Percentiles rank a stretch among this genome's conserved stretches.
Evolutionary conservation across 2,797 vertebrate species (phyloP).

Genomic region (Moxostoma hubbsi): DNA sequence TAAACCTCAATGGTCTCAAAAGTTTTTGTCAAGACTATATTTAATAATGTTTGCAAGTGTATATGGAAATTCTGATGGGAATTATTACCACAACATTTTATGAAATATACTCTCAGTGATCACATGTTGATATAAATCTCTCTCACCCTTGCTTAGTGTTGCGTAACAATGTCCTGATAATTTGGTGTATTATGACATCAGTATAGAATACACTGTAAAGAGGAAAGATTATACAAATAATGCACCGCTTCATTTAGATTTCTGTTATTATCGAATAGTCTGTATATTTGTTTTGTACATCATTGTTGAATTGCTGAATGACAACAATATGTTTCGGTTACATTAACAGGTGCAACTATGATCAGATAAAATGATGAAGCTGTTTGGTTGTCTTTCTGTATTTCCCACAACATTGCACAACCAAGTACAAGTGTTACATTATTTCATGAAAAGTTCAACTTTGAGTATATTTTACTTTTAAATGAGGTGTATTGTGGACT

Average conservation of each 20-base stretch:
- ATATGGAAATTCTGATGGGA: background rate
- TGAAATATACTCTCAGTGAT: background rate
- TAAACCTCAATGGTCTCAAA: background rate
- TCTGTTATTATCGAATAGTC: background rate
- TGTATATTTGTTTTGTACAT: background rate
- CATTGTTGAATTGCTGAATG: background rate
- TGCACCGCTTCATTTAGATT: background rate
- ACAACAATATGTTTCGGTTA: slow-evolving; percentile 18
- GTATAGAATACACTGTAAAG: background rate
- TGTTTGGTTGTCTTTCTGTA: background rate
- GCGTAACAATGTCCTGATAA: background rate
- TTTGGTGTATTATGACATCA: background rate
- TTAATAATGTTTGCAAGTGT: background rate
- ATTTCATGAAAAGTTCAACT: background rate
- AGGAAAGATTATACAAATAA: too few relatives aligned
- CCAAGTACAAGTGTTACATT: background rate
- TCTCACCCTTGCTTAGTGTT: background rate
- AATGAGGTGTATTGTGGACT: background rate
- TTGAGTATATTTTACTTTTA: background rate
- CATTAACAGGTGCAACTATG: slow-evolving; percentile 35
- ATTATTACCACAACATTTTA: background rate
- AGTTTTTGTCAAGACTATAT: background rate
- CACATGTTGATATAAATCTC: background rate
- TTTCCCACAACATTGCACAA: background rate
- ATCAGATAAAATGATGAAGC: slow-evolving; percentile 46